Conservation (phyloP, 2,888 invertebrate species). For the Sicus ferrugineus region DNA sequence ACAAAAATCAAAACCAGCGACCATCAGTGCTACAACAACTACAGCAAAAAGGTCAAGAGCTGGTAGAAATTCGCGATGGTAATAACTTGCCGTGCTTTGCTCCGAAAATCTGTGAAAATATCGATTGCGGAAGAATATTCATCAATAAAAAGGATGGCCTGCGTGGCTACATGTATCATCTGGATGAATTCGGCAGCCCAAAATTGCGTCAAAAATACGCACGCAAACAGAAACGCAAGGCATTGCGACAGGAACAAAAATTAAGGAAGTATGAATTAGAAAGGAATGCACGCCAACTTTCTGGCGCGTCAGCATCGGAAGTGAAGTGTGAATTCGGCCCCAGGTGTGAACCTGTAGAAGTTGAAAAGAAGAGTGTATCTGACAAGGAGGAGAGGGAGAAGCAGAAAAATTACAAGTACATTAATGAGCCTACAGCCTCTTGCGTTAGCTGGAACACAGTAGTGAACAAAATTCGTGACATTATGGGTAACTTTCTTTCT, state of each 20-base stretch:
- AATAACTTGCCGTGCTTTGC: conserved; percentile 58
- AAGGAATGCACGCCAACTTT: conserved; percentile 52
- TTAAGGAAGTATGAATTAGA: conserved; percentile 49
- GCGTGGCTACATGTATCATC: conserved; percentile 63
- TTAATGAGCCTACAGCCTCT: conserved; percentile 53
- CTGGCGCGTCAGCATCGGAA: too few relatives aligned
- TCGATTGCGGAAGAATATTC: conserved; percentile 58
- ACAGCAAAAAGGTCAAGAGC: conserved; percentile 29
- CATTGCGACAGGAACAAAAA: conserved; percentile 39
- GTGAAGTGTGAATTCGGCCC: not conserved
- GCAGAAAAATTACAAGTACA: conserved; percentile 49
- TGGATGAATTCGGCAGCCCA: conserved; percentile 64
- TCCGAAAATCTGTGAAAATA: conserved; percentile 57
- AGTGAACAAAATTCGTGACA: conserved; percentile 58
- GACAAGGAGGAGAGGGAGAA: conserved; percentile 34
- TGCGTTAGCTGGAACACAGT: conserved; percentile 64
- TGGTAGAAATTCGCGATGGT: conserved; percentile 54
- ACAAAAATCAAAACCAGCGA: not conserved
- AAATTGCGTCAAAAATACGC: conserved; percentile 61
- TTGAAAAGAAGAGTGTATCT: conserved; percentile 27
- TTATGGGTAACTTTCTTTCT: conserved; percentile 51
- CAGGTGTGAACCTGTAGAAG: conserved; percentile 32
- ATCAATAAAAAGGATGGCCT: conserved; percentile 64
- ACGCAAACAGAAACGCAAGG: conserved; percentile 57
- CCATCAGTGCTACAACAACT: not conserved